Conservation (phyloP, 2,797 vertebrate species). For the Cynopterus sphinx region DNA sequence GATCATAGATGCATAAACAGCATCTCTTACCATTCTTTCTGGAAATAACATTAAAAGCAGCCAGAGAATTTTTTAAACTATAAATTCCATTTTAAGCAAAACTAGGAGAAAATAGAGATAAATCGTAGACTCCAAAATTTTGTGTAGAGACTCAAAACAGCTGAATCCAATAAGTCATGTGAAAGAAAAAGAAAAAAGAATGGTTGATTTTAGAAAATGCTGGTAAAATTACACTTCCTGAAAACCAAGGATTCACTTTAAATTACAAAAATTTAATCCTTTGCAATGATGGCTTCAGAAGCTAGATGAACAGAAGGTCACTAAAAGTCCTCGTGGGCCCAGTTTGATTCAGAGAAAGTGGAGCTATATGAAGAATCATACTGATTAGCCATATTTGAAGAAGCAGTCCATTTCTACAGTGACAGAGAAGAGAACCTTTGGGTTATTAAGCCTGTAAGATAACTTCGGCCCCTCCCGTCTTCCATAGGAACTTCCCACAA, state of each 20-base stretch:
- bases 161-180: not conserved
- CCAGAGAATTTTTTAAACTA: not conserved
- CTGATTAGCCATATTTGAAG: not conserved
- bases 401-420: not conserved
- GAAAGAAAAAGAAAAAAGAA: not conserved
- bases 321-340: not conserved
- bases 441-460: not conserved
- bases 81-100: constrained; percentile 4
- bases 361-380: not conserved
- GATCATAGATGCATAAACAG: not conserved
- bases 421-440: not conserved
- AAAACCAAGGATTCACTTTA: not conserved
- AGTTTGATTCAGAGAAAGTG: not conserved
- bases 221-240: not conserved
- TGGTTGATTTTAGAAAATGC: not conserved
- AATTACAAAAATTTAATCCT: not conserved
- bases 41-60: not conserved
- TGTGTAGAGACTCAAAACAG: not conserved
- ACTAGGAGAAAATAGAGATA: not conserved
- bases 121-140: not conserved
- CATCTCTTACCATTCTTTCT: not conserved
- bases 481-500: not conserved
- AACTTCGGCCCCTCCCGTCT: not conserved
- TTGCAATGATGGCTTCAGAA: not conserved
- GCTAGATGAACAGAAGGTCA: not conserved